A percentile compares a stretch with the other conserved stretches of the same genome.
Evolutionary conservation across 2,113 vertebrate species (phyloP).

Genomic region (Pluvianellus socialis): DNA sequence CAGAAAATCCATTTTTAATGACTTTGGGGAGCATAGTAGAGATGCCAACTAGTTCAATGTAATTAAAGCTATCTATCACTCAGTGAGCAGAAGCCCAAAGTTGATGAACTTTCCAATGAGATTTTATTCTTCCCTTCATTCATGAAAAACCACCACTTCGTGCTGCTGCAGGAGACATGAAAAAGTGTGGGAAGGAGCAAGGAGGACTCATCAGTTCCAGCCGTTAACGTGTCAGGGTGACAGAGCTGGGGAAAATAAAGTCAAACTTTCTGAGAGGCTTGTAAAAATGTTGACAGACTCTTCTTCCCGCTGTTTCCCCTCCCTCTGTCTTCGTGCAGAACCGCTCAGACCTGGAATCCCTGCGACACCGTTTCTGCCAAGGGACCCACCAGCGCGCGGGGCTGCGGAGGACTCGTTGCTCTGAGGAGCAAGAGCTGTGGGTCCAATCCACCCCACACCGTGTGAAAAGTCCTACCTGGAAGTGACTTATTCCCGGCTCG

Average conservation of each 20-base stretch:
- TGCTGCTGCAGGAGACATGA: conserved; percentile 11
- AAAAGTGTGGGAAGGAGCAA: conserved; percentile 15
- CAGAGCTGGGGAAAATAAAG: background rate
- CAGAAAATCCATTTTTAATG: conserved; percentile 93
- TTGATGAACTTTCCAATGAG: conserved; percentile 76
- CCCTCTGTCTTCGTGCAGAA: fast-evolving
- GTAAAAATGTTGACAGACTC: background rate
- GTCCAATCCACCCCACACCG: fast-evolving
- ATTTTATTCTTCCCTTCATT: conserved; percentile 43
- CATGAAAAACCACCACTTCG: conserved; percentile 4
- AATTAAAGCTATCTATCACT: conserved; percentile 94
- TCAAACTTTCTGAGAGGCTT: background rate
- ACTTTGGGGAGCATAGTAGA: conserved; percentile 78
- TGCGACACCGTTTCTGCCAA: background rate
- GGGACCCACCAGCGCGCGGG: fast-evolving
- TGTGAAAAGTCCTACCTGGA: background rate
- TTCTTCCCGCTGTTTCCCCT: background rate
- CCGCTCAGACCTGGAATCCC: background rate
- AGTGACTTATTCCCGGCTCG: fast-evolving
- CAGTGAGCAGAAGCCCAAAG: conserved; percentile 65
- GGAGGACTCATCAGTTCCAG: background rate
- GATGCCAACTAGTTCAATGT: conserved; percentile 80
- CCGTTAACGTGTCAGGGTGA: background rate
- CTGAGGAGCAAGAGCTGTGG: background rate
- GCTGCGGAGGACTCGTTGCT: background rate